phyloP scores from a whole-genome alignment of 1,140 invertebrate genomes.

The Spodoptera litura region DNA sequence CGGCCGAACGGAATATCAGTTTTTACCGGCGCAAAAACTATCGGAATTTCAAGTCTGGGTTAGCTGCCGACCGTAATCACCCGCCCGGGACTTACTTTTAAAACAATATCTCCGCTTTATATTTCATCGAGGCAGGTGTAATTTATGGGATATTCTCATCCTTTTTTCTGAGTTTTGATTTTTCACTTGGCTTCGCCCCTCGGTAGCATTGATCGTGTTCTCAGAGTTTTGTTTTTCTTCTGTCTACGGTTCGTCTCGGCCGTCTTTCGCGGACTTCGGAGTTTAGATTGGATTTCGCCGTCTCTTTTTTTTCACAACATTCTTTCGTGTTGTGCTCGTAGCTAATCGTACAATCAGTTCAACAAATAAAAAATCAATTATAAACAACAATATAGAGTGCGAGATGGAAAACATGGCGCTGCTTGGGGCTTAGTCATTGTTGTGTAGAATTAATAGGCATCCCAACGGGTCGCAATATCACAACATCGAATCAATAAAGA shows the following conservation, averaged over 20 bases:
- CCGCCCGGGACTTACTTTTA: conserved; percentile 76
- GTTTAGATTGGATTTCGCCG: conserved; percentile 76
- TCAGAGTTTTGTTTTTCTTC: conserved; percentile 80
- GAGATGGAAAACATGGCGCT: conserved; percentile 65
- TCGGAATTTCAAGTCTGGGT: conserved; percentile 79
- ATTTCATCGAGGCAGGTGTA: conserved; percentile 79
- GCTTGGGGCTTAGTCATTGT: conserved; percentile 64
- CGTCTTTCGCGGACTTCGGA: conserved; percentile 72
- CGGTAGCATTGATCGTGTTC: conserved; percentile 69
- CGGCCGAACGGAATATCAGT: conserved; percentile 81
- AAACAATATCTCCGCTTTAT: conserved; percentile 80
- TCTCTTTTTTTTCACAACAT: conserved; percentile 56
- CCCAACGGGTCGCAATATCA: conserved; percentile 75
- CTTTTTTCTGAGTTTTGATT: conserved; percentile 73
- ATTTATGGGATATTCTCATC: conserved; percentile 71
- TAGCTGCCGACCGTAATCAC: conserved; percentile 76
- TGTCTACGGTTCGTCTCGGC: conserved; percentile 77
- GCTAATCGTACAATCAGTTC: conserved; percentile 60
- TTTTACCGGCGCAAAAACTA: conserved; percentile 85
- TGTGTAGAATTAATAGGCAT: conserved; percentile 73
- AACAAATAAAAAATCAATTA: conserved; percentile 72
- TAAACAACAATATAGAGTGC: conserved; percentile 64
- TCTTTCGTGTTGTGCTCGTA: conserved; percentile 59
- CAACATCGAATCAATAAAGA: conserved; percentile 79
- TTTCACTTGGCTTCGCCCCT: conserved; percentile 64